phyloP scores from a whole-genome alignment of 2,888 invertebrate genomes.

The Hydriomena furcata region DNA sequence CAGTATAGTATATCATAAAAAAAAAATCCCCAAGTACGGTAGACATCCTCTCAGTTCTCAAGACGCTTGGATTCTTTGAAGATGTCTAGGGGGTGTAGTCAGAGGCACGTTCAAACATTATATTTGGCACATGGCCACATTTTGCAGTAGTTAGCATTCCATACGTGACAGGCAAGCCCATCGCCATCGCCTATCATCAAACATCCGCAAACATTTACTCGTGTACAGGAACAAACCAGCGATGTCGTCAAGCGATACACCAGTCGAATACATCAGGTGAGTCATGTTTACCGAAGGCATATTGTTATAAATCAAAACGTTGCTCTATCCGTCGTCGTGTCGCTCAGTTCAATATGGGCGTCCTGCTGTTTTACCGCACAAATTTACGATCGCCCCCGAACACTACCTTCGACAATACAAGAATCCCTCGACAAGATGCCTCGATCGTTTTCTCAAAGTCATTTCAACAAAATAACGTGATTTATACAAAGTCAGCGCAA shows the following conservation, averaged over 20 bases:
- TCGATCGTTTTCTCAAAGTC: slow-evolving; percentile 71
- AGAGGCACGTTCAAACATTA: no score
- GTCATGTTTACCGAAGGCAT: slow-evolving; percentile 46
- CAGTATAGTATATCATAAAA: no score
- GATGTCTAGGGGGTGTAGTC: no score
- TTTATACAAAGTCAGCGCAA: slow-evolving; percentile 63
- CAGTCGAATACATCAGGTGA: slow-evolving; percentile 55
- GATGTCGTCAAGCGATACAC: slow-evolving; percentile 31
- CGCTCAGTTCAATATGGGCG: slow-evolving; percentile 61
- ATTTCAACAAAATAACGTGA: slow-evolving; percentile 81
- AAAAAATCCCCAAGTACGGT: no score
- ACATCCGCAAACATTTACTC: slow-evolving; percentile 14
- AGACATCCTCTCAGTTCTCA: no score
- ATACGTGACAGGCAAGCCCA: no score
- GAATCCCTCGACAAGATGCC: slow-evolving; percentile 61
- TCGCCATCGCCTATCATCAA: neutral
- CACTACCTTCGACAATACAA: slow-evolving; percentile 53
- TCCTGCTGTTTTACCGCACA: slow-evolving; percentile 78
- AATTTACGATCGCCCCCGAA: slow-evolving; percentile 80
- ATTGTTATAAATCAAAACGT: slow-evolving; percentile 69
- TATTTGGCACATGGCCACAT: no score
- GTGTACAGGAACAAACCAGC: slow-evolving; percentile 19
- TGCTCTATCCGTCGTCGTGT: slow-evolving; percentile 73
- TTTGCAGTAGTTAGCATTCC: no score
- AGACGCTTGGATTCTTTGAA: no score